Base-by-base conservation (phyloP, 1,140 invertebrate genomes). In the Cepaea nemoralis region DNA sequence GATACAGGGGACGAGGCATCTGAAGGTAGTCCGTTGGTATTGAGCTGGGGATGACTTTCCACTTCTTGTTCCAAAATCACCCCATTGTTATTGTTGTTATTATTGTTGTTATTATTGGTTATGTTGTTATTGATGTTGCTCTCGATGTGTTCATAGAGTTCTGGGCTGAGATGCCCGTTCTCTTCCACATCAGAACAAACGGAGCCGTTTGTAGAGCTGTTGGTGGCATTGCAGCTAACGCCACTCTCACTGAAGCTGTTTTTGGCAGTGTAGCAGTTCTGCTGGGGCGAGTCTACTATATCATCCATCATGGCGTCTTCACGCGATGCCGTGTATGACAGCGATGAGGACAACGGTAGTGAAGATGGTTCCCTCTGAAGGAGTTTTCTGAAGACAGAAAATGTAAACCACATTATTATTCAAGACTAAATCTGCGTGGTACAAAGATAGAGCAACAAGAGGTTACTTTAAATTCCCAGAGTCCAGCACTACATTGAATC, bases 241-340 rank as follows among this genome's bases (percentile, higher is more conserved):
- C 39, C 12, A n/a, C 42, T 75, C 6, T 42, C 71, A 35, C 48
- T 76, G 48, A 45, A 76, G 45, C 22, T 76, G 31, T 33, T 55
- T 35, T 77, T 77, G 3, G 22, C 24, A n/a, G 75, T 45, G 33
- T n/a, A 39, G 27, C 55, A 12, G n/a, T n/a, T 35, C 12, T 40
- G 3, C 55, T 63, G 75, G 12, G 48, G n/a, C 0, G 75, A 19
- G 16, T 77, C 75, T 16, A 37, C n/a, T 39, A 6, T 33, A 12
- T 77, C 75, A 24, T 77, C 75, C 75, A 77, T 77, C 50, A 42
- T 66, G 75, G 19, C 66, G n/a, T n/a, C n/a, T n/a, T n/a, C n/a
- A n/a, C n/a, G n/a, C n/a, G n/a, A n/a, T n/a, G n/a, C n/a, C 1
- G n/a, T 33, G 33, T 45, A 45, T 31, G 40, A 39, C 22, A n/a